Conservation (phyloP, 2,113 vertebrate species). For the Calypte anna region DNA sequence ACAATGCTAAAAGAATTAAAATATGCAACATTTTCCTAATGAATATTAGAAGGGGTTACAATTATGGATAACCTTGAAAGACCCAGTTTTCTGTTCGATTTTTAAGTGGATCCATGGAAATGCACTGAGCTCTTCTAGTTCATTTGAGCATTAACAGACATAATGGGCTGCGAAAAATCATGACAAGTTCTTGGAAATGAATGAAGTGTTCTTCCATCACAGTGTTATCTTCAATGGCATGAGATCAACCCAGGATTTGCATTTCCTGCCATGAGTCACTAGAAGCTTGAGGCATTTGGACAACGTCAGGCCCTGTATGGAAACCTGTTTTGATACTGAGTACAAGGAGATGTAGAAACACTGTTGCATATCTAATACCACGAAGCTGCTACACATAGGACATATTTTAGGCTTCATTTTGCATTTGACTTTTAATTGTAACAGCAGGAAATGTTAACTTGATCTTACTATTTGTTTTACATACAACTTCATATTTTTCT, state of each 20-base stretch:
- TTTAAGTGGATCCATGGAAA: fast-evolving
- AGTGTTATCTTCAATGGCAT: not conserved
- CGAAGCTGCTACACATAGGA: not conserved
- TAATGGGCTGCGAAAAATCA: not conserved
- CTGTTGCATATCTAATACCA: not conserved
- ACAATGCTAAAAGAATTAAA: not conserved
- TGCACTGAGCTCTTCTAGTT: not conserved
- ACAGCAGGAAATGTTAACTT: not conserved
- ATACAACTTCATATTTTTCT: not conserved
- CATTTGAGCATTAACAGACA: not conserved
- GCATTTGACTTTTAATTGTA: not conserved
- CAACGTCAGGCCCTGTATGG: not conserved
- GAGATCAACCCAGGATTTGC: not conserved
- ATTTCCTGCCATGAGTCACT: not conserved
- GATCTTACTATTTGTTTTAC: not conserved
- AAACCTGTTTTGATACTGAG: not conserved
- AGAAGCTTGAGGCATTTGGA: not conserved
- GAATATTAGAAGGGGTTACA: not conserved
- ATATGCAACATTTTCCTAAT: not conserved
- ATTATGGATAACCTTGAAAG: not conserved
- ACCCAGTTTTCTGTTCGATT: not conserved
- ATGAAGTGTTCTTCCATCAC: not conserved
- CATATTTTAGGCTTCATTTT: not conserved
- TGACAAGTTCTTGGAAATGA: not conserved
- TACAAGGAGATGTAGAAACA: not conserved